phyloP scores from a whole-genome alignment of 2,797 vertebrate species.

The Tiaroga cobitis region DNA sequence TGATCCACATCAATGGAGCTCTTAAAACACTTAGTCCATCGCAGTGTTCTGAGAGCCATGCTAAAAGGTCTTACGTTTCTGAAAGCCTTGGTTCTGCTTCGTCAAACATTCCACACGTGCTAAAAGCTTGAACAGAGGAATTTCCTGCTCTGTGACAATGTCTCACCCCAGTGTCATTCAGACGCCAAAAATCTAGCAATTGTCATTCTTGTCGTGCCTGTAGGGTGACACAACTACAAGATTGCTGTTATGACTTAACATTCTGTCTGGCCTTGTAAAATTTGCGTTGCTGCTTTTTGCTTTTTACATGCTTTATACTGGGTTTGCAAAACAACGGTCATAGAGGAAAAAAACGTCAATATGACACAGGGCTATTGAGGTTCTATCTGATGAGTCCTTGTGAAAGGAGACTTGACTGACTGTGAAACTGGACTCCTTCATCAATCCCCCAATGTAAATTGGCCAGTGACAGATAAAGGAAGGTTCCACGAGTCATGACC shows the following conservation, averaged over 20 bases:
- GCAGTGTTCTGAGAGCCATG: conserved; percentile 13
- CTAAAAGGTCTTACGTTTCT: conserved; percentile 38
- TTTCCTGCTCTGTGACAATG: conserved; percentile 50
- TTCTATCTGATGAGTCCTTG: conserved; percentile 59
- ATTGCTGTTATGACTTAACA: conserved; percentile 3
- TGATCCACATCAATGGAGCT: conserved; percentile 22
- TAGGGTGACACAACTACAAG: not conserved
- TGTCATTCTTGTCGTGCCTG: not conserved
- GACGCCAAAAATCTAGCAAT: not conserved
- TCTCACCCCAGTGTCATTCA: conserved; percentile 28
- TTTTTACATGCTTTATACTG: not conserved
- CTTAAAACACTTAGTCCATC: conserved; percentile 10
- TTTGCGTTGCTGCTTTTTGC: not conserved
- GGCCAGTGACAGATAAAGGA: conserved; percentile 63
- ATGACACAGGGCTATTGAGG: not conserved
- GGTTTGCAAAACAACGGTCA: conserved; percentile 2
- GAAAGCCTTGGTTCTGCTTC: conserved; percentile 44
- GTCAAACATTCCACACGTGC: conserved; percentile 51
- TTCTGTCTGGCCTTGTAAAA: not conserved
- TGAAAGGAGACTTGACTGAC: conserved; percentile 63
- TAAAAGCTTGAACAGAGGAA: conserved; percentile 48
- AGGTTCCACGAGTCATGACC: conserved; percentile 55
- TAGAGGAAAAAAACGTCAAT: not conserved
- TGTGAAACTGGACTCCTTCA: conserved; percentile 63
- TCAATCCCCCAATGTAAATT: conserved; percentile 56